These are phyloP conservation scores for Colletes latitarsis DNA, from an alignment of 1,140 invertebrate species.

Conservation along the genomic window DNA sequence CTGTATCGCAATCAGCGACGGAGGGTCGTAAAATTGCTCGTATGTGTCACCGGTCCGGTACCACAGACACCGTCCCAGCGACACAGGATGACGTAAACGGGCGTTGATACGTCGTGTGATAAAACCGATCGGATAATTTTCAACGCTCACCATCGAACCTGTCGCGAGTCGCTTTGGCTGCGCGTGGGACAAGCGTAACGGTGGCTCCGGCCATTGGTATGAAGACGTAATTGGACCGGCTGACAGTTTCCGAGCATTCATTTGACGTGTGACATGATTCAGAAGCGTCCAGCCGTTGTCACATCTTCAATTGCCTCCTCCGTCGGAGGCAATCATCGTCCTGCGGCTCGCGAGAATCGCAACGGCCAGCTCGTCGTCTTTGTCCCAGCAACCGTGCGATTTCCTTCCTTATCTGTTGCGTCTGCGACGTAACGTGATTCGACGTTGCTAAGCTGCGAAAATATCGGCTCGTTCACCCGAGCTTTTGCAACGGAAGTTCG, in stretches of 20 bases:
- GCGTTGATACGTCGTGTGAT: slow-evolving; percentile 26
- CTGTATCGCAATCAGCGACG: background rate
- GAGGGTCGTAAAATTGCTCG: slow-evolving; percentile 25
- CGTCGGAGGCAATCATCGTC: slow-evolving; percentile 73
- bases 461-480: slow-evolving; percentile 1
- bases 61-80: too few relatives aligned
- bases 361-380: slow-evolving; percentile 35
- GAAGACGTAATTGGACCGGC: slow-evolving; percentile 77
- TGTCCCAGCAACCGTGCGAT: slow-evolving; percentile 19
- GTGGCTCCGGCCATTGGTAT: slow-evolving; percentile 68
- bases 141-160: slow-evolving; percentile 64
- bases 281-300: slow-evolving; percentile 79
- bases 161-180: slow-evolving; percentile 55
- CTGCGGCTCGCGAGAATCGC: slow-evolving; percentile 67
- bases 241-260: slow-evolving; percentile 79
- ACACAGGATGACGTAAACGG: slow-evolving; percentile 40
- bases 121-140: slow-evolving; percentile 61
- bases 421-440: slow-evolving; percentile 25
- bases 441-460: slow-evolving; percentile 5
- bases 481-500: slow-evolving; percentile 23
- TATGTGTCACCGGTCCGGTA: slow-evolving; percentile 28
- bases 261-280: slow-evolving; percentile 81
- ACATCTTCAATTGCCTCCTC: slow-evolving; percentile 79
- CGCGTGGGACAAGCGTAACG: slow-evolving; percentile 69
- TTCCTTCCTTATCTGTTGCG: slow-evolving; percentile 44